phyloP scores from a whole-genome alignment of 1,140 invertebrate species.

The Mamestra configurata region DNA sequence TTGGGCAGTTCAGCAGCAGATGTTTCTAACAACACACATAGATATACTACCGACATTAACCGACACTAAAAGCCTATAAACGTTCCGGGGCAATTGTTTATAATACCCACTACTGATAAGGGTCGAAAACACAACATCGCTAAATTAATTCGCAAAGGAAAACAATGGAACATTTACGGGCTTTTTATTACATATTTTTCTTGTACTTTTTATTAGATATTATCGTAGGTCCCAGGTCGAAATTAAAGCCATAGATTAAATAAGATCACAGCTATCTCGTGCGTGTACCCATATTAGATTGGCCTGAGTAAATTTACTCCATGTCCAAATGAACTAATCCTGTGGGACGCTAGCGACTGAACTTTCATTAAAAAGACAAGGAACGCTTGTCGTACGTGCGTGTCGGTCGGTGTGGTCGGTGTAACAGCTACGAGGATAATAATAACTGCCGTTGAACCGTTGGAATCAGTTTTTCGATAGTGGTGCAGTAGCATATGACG shows the following conservation, averaged over 20 bases:
- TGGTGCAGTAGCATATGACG: slow-evolving; percentile 61
- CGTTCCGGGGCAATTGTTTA: slow-evolving; percentile 39
- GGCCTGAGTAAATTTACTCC: slow-evolving; percentile 78
- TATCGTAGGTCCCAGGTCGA: slow-evolving; percentile 54
- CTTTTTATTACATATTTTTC: slow-evolving; percentile 44
- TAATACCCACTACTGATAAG: slow-evolving; percentile 65
- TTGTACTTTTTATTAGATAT: slow-evolving; percentile 43
- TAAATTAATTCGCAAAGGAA: slow-evolving; percentile 61
- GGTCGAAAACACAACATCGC: slow-evolving; percentile 61
- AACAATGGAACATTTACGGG: slow-evolving; percentile 1
- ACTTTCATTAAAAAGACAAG: slow-evolving; percentile 71
- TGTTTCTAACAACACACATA: slow-evolving; percentile 26
- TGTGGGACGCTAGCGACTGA: slow-evolving; percentile 59
- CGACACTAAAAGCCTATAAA: slow-evolving; percentile 36
- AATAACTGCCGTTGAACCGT: slow-evolving; percentile 42
- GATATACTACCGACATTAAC: slow-evolving; percentile 9
- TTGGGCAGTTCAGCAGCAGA: slow-evolving; percentile 34
- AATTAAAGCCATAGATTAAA: slow-evolving; percentile 72
- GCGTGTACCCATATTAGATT: slow-evolving; percentile 74
- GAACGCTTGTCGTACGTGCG: slow-evolving; percentile 52
- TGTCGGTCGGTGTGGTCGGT: slow-evolving; percentile 22
- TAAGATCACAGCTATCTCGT: slow-evolving; percentile 68
- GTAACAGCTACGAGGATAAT: slow-evolving; percentile 23
- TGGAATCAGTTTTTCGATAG: slow-evolving; percentile 58
- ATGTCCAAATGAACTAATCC: slow-evolving; percentile 78